Conservation (phyloP, 1,140 invertebrate genomes). For the Acyrthosiphon pisum region DNA sequence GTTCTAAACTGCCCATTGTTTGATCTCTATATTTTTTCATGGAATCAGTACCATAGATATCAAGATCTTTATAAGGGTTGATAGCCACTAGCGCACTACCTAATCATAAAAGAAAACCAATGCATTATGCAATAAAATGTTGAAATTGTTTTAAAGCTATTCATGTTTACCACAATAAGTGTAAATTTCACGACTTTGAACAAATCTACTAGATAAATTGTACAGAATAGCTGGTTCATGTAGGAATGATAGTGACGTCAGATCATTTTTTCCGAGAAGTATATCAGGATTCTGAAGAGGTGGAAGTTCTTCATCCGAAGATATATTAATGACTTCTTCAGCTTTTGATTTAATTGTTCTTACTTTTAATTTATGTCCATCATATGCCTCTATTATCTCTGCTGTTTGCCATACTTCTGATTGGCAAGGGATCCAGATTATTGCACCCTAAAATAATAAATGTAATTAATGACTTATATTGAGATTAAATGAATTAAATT, state of each 20-base stretch:
- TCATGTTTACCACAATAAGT: slow-evolving; percentile 88
- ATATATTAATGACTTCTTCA: slow-evolving; percentile 66
- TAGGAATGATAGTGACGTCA: slow-evolving; percentile 95
- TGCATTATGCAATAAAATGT: no score
- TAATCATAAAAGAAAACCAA: no score
- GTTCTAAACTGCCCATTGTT: no score
- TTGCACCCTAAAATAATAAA: slow-evolving; percentile 73
- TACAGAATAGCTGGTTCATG: slow-evolving; percentile 97
- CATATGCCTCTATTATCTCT: slow-evolving; percentile 81
- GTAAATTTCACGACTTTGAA: slow-evolving; percentile 91
- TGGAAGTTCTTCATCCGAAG: slow-evolving; percentile 78
- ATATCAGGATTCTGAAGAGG: slow-evolving; percentile 95
- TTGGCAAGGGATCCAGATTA: slow-evolving; percentile 90
- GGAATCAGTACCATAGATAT: no score
- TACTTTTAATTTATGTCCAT: slow-evolving; percentile 62
- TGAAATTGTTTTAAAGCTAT: neutral
- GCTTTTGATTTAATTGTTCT: slow-evolving; percentile 34
- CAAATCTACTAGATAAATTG: slow-evolving; percentile 93
- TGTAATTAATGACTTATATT: neutral
- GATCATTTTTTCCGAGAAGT: slow-evolving; percentile 97
- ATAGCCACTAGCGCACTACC: no score
- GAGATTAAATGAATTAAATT: neutral
- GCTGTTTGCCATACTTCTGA: slow-evolving; percentile 89
- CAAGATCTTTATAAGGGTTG: no score
- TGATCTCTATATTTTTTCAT: no score